Base-by-base conservation (phyloP, 2,113 vertebrate species). In the Ivindomyrus marchei region DNA sequence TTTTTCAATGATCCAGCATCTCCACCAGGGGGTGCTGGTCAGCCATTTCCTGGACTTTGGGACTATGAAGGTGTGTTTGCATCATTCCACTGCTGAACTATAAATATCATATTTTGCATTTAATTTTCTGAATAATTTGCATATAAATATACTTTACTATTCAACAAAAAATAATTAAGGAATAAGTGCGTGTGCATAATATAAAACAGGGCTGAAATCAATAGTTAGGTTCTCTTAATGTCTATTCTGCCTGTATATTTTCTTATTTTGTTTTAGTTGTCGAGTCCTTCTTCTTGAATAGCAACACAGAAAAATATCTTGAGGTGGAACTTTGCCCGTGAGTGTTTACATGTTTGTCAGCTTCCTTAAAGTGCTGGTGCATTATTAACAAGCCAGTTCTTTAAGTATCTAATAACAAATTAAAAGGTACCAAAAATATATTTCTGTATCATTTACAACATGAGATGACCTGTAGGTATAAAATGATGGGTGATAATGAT, bases 291-390 rank as follows among this genome's bases (percentile, higher is more conserved):
- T 99, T 98, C 92, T 94, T 98, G 90, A 97, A 95, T 92, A 97
- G 94, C 90, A 91, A 92, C 52, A 96, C 94, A 58, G 95, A 96
- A 91, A 97, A 96, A 58, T 99, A 98, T 93, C 95, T 99, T 42
- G 98, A 98, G 95, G 97, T 99, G 89, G 98, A 99, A 94, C 93
- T 99, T 92, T 98, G 98, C 91, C 98, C 96, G 96, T 99, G 95
- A 98, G 98, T 98, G 94, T 39, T 87, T 27, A 53, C 31, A 52
- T 52, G 27, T 87, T 36, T 50, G 21, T 27, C 84, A 49, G 84
- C 47, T 86, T 86, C 24, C 84, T 49, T 85, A n/a, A 50, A 27
- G 42, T 49, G 45, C n/a, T 27, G 45, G 47, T 86, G 45, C 84
- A 49, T 49, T 31, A 86, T 86, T 86, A 27, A 47, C 11, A 49